Evolutionary conservation across 2,888 invertebrate species (phyloP).

Genomic region (Spilarctia lutea): DNA sequence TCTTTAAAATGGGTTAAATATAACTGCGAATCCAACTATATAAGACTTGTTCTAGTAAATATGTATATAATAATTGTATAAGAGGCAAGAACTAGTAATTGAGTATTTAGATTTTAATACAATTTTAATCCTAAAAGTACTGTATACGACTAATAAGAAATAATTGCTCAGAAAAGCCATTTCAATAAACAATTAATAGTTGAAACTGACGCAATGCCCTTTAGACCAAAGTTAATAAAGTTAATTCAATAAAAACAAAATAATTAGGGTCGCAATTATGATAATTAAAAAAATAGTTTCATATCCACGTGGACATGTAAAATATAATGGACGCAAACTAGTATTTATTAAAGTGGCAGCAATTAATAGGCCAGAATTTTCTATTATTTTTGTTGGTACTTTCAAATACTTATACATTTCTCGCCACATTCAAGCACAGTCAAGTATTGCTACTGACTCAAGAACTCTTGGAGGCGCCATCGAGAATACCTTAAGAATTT

Average conservation of each 20-base stretch:
- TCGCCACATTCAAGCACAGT: constrained; percentile 53
- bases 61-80: background rate
- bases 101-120: background rate
- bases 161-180: background rate
- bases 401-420: constrained; percentile 54
- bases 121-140: background rate
- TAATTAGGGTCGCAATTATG: constrained; percentile 18
- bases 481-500: constrained; percentile 55
- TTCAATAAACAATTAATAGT: background rate
- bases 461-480: constrained; percentile 79
- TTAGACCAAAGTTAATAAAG: constrained; percentile 17
- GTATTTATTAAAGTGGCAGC: constrained; percentile 17
- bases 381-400: constrained; percentile 50
- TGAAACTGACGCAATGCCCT: background rate
- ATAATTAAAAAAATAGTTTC: constrained; percentile 26
- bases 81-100: background rate
- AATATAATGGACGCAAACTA: constrained; percentile 15
- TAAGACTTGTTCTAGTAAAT: background rate
- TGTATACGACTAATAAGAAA: background rate
- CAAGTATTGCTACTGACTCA: constrained; percentile 65
- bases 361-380: constrained; percentile 38
- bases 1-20: too few species aligned
- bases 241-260: constrained; percentile 22
- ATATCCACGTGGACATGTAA: constrained; percentile 3
- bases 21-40: background rate